phyloP scores from a whole-genome alignment of 2,888 invertebrate genomes.

The Cryptocheilus praepositus region DNA sequence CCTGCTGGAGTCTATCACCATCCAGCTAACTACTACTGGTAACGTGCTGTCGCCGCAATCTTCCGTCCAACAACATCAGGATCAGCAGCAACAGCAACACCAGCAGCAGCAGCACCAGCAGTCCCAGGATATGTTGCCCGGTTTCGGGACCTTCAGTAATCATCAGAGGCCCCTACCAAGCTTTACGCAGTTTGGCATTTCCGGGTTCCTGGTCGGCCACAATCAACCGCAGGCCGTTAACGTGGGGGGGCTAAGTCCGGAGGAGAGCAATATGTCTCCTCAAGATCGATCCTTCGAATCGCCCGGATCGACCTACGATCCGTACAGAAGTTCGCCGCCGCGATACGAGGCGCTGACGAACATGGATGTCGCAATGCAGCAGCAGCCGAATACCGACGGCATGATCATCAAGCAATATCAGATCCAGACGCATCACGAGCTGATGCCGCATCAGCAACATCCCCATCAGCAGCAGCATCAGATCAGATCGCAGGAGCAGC shows the following conservation, averaged over 20 bases:
- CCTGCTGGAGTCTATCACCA: conserved; percentile 73
- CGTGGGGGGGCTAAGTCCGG: conserved; percentile 86
- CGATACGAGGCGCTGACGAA: conserved; percentile 58
- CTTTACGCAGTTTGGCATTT: conserved; percentile 80
- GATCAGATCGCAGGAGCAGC: conserved; percentile 43
- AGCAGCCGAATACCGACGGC: conserved; percentile 49
- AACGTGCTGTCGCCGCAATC: conserved; percentile 74
- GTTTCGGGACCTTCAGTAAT: conserved; percentile 67
- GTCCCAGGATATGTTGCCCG: conserved; percentile 66
- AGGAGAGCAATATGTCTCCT: conserved; percentile 76
- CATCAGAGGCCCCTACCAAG: conserved; percentile 79
- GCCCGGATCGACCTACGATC: conserved; percentile 54
- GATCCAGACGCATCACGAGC: conserved; percentile 40
- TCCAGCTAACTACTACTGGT: conserved; percentile 89
- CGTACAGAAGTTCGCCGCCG: conserved; percentile 57
- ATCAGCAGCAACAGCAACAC: conserved; percentile 74
- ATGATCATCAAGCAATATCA: conserved; percentile 58
- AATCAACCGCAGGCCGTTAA: conserved; percentile 80
- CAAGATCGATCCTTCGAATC: conserved; percentile 75
- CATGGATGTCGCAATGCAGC: conserved; percentile 36
- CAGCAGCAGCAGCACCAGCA: conserved; percentile 75
- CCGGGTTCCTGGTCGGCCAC: conserved; percentile 77
- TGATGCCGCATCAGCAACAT: conserved; percentile 32
- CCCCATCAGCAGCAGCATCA: conserved; percentile 25
- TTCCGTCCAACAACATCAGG: neutral